Base-by-base conservation (phyloP, 2,888 invertebrate genomes). In the Hyposoter didymator region DNA sequence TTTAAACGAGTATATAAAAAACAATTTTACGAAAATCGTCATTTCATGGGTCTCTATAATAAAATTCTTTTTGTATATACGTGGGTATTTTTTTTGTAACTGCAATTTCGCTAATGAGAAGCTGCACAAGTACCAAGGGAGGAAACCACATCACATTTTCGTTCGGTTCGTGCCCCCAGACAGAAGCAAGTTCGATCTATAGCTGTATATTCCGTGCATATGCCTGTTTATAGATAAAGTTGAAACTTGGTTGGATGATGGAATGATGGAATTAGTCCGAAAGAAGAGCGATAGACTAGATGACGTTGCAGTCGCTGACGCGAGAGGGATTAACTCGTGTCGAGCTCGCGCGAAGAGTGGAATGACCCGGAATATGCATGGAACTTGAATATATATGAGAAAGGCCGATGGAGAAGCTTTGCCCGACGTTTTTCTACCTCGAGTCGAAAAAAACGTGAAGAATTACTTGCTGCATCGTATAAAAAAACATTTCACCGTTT, bases 21-120 rank as follows among this genome's bases (percentile, higher is more conserved):
- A 59, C 14, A 14, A 59, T 59, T 59, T 28, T 0, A 59, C 28
- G 28, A 59, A 59, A 59, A 59, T 59, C 28, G 5, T 59, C 12
- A 28, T 28, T 59, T 28, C 4, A 28, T 59, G 28, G 1, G 8
- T 55, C 22, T 55, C 12, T 22, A 12, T 55, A 22, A 55, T 55
- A 59, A 55, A 22, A 59, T 28, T 49, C 22, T 39, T n/a, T 45
- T 32, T 73, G 55, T 19, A 45, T 39, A 49, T 39, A 14, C 10
- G 14, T 59, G 28, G n/a, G 49, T 19, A 32, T 19, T n/a, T 17
- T 17, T 7, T 28, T 82, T 85, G 82, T 82, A 69, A 85, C 85
- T 74, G 78, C 78, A 85, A 82, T 85, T 85, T 82, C 78, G 70
- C 78, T 85, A 85, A 85, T 85, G 82, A 85, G 82, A 85, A 82